phyloP scores from a whole-genome alignment of 2,113 vertebrate species.

The Hippocampus mohnikei region DNA sequence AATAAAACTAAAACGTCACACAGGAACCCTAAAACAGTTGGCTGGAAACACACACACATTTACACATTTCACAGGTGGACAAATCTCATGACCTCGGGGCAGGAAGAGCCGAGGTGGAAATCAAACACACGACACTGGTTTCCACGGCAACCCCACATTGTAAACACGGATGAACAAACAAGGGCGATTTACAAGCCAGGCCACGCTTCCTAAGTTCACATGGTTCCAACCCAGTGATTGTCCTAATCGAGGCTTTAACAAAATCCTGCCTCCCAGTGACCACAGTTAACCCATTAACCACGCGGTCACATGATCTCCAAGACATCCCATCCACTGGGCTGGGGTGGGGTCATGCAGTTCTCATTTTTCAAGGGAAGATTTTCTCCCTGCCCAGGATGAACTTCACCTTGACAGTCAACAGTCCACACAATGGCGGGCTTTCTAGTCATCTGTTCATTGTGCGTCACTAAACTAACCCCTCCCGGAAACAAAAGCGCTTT shows the following conservation, averaged over 20 bases:
- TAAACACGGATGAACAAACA: conserved; percentile 47
- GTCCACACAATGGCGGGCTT: neutral
- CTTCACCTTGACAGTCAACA: conserved; percentile 28
- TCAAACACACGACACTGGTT: conserved; percentile 58
- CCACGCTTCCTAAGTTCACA: conserved; percentile 5
- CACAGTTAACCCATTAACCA: neutral
- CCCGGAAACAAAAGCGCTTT: neutral
- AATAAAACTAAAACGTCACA: neutral
- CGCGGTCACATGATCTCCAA: conserved; percentile 2
- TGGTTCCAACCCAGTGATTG: neutral
- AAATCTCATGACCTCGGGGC: conserved; percentile 38
- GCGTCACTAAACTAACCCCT: neutral
- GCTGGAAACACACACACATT: conserved; percentile 39
- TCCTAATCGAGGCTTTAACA: conserved; percentile 4
- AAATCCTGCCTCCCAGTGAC: conserved; percentile 3
- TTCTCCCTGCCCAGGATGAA: conserved; percentile 25
- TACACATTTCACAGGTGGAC: conserved; percentile 44
- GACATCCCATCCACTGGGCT: neutral
- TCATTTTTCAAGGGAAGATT: neutral
- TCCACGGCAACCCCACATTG: conserved; percentile 51
- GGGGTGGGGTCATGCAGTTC: neutral
- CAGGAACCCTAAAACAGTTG: conserved; percentile 26
- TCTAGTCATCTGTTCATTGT: conserved; percentile 6
- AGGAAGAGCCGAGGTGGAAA: conserved; percentile 52
- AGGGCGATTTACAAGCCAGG: conserved; percentile 34